Evolutionary conservation across 2,888 invertebrate species (phyloP), one percentile per base, ranked within the genome.

Genomic region (Acanthosoma haemorrhoidale): DNA sequence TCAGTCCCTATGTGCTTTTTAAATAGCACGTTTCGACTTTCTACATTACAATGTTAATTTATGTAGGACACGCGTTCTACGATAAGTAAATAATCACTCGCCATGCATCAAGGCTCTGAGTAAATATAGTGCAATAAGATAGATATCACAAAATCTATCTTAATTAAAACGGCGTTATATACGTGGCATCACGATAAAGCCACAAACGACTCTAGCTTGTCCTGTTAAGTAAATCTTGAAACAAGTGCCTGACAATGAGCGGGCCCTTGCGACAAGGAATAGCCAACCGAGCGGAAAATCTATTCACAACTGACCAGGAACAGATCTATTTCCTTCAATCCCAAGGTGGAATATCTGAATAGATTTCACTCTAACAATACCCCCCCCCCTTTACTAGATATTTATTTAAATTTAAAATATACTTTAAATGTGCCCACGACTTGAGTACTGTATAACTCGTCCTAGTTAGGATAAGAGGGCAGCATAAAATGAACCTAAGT

Each of bases 361-460:
- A 61, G 21, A 34, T 61, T 61, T 36, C 38, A 6, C 4, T 38
- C 34, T 61, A 36, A 61, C 61, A 36, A 61, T 61, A 38, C 4
- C 5, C 38, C 21, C 61, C 38, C 38, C 8, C 25, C 29, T n/a
- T 16, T 4, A 2, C 11, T 4, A 34, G 32, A 60, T 60, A 21
- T 21, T 21, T 21, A 61, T 61, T 61, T 61, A 61, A 61, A 61
- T 61, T 61, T 61, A 61, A 61, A 61, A 61, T 61, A 51, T 51
- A 51, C 9, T 51, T 51, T 51, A 51, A 25, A 51, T 25, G 25
- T 51, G 25, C 21, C 51, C 3, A 13, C 25, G 51, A 25, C 4
- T n/a, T 25, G 29, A 25, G 51, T 25, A n/a, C 13, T 21, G 25
- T 21, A 21, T 43, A 43, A 1, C 43, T 51, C 51, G 13, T n/a